These are phyloP conservation scores for Shinisaurus crocodilurus DNA, from an alignment of 2,113 vertebrate species.

Conservation along the genomic window DNA sequence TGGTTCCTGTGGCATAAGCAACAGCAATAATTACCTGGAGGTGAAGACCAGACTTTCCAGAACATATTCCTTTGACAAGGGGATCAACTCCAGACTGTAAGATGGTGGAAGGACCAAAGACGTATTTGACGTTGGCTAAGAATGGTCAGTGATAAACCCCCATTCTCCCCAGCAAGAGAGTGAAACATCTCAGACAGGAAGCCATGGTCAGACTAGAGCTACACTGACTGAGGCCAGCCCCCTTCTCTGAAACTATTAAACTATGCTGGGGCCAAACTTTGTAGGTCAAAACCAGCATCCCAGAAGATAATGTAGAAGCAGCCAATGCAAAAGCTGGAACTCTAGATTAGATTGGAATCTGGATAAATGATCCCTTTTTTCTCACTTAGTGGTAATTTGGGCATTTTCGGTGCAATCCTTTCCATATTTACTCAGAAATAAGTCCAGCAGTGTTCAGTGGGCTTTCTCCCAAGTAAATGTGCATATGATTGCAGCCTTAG, in stretches of 20 bases:
- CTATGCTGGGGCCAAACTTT: not conserved
- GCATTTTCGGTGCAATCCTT: not conserved
- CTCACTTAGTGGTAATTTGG: not conserved
- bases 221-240: not conserved
- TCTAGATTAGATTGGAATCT: not conserved
- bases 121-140: not conserved
- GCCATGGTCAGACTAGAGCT: not conserved
- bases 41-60: not conserved
- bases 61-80: not conserved
- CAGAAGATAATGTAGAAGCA: not conserved
- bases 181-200: not conserved
- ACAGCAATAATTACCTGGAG: not conserved
- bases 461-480: not conserved
- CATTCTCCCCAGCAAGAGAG: not conserved
- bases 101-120: not conserved
- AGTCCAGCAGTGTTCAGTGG: not conserved
- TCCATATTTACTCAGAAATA: not conserved
- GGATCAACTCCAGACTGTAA: not conserved
- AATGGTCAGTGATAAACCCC: not conserved
- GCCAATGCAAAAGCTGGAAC: not conserved
- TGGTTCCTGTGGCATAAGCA: not conserved
- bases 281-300: not conserved
- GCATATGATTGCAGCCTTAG: not conserved
- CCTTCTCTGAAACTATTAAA: not conserved
- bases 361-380: not conserved